A percentile compares a stretch with the other conserved stretches of the same genome.
Conservation (phyloP, 2,888 invertebrate species). For the Lithodes maja region DNA sequence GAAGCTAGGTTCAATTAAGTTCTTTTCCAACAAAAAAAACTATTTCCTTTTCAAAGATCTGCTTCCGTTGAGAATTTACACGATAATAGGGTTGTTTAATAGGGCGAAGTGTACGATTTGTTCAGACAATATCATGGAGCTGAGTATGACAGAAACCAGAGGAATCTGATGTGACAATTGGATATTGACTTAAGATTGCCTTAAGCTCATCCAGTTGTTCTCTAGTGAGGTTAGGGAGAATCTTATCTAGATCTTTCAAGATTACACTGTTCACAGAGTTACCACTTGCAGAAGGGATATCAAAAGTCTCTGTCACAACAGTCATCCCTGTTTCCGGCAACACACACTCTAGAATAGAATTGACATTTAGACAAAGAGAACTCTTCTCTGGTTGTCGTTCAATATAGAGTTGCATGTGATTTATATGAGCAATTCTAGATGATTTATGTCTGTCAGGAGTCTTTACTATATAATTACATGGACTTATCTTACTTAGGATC, state of each 20-base stretch:
- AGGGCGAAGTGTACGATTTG: background rate
- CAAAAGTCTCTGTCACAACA: background rate
- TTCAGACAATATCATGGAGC: slow-evolving; percentile 3
- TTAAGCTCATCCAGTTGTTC: background rate
- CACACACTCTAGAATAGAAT: background rate
- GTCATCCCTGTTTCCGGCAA: background rate
- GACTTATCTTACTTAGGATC: background rate
- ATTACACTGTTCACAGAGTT: background rate
- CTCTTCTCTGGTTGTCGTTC: background rate
- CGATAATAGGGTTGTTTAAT: background rate
- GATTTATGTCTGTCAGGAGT: background rate
- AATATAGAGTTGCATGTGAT: background rate
- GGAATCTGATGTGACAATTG: background rate
- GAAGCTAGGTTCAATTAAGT: background rate
- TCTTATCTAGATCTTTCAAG: background rate
- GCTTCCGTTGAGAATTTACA: background rate
- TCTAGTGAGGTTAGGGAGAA: background rate
- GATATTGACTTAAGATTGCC: background rate
- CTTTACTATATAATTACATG: background rate
- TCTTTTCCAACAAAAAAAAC: background rate
- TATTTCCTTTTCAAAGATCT: background rate
- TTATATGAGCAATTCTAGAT: slow-evolving; percentile 7
- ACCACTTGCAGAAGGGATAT: background rate
- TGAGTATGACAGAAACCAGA: background rate
- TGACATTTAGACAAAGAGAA: background rate